Evolutionary conservation across 1,140 invertebrate genomes (phyloP), one percentile per base, ranked within the genome.

Genomic region (Brachionus rubens): DNA sequence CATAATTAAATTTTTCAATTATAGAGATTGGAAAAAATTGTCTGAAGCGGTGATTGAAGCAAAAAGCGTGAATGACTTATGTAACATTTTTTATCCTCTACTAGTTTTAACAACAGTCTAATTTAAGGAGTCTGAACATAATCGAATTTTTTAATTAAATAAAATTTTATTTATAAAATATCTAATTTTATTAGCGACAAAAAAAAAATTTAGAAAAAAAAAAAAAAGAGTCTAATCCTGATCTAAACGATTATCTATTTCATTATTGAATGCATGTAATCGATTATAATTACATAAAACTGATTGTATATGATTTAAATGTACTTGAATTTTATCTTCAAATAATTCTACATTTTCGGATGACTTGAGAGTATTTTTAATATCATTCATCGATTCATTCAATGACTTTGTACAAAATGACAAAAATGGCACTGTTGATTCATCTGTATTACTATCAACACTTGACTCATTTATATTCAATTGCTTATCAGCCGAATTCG

Each of bases 291-390:
- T 88, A 78, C 89, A 91, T 46, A 93, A 84, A 52, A 91, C 91
- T 81, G 90, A 88, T 82, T 94, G 91, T 80, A 96, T 94, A 81
- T 92, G 91, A 81, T 94, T 91, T 87, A 96, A 90, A 78, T 94
- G 92, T 78, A 92, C 89, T 85, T 96, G 93, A 12, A 97, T 90
- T 81, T 89, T 89, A 85, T 92, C 92, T 83, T 94, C 91, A 85
- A 96, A 97, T 26, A 90, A 79, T 79, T 81, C 85, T 81, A 82
- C 88, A 77, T 91, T 88, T 85, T 96, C 94, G 48, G 88, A 86
- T 9, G 89, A 88, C 81, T 89, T 89, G 24, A 96, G 81, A 83
- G 90, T 91, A 26, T 88, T 87, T 84, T 91, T 91, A 40, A 96
- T 92, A 80, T 94, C 91, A 79, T 91, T 89, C 83, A 97, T 89